Evolutionary conservation across 2,888 invertebrate genomes (phyloP).

Genomic region (Netelia fuscicornis): DNA sequence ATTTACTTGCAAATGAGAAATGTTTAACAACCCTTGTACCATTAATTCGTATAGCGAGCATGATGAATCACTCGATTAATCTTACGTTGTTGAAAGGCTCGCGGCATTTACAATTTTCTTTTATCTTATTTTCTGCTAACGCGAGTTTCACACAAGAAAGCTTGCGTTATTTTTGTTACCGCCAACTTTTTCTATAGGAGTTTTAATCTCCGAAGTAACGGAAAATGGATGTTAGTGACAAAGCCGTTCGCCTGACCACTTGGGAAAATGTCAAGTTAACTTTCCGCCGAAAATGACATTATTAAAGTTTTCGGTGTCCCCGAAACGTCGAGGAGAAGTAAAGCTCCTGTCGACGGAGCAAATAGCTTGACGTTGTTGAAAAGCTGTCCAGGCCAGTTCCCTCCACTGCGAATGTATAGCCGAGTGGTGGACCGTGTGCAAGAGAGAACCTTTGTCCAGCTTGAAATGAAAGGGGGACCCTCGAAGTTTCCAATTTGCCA

Average conservation of each 20-base stretch:
- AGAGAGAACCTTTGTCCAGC: conserved; percentile 34
- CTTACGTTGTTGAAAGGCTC: conserved; percentile 1
- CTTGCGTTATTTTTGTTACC: background rate
- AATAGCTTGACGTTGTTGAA: conserved; percentile 54
- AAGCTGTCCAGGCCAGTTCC: conserved; percentile 55
- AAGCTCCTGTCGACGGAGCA: conserved; percentile 7
- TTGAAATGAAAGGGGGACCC: conserved; percentile 30
- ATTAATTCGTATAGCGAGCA: background rate
- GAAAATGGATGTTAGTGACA: conserved; percentile 3
- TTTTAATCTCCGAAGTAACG: conserved; percentile 11
- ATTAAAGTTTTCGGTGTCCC: conserved; percentile 59
- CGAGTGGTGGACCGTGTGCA: conserved; percentile 11
- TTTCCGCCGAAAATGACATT: conserved; percentile 42
- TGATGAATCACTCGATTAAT: background rate
- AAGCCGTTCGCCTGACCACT: background rate
- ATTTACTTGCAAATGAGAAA: conserved; percentile 24
- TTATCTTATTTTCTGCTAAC: background rate
- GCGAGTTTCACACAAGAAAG: background rate
- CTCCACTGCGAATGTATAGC: conserved; percentile 18
- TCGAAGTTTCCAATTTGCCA: conserved; percentile 47
- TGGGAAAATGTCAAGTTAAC: conserved; percentile 45
- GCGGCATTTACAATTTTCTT: background rate
- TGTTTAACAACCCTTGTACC: background rate
- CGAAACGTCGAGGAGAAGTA: background rate
- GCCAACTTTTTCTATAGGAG: conserved; percentile 3